phyloP scores from a whole-genome alignment of 35 echinoderm and acorn worm species.

The Heliocidaris tuberculata region DNA sequence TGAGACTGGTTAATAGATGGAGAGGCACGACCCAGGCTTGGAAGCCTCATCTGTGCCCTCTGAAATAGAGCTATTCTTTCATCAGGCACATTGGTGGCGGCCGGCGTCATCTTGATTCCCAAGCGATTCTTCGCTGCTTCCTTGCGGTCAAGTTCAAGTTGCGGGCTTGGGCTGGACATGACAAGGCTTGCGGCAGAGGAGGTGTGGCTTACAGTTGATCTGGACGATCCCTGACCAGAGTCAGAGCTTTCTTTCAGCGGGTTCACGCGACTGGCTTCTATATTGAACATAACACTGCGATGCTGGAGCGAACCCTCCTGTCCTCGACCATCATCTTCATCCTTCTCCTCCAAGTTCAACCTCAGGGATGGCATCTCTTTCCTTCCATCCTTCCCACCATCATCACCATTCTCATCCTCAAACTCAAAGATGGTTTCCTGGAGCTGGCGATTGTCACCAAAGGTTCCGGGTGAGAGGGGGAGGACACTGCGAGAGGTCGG shows the following conservation, averaged over 20 bases:
- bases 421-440: conserved; percentile 66
- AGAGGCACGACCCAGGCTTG: conserved; percentile 1
- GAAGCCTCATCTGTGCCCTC: not conserved
- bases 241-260: conserved; percentile 71
- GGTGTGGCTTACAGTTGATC: conserved; percentile 66
- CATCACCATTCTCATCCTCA: conserved; percentile 52
- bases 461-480: conserved; percentile 53
- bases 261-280: conserved; percentile 71
- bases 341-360: not conserved
- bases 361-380: not conserved
- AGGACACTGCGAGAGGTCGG: conserved; percentile 61
- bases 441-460: conserved; percentile 12
- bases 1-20: not conserved
- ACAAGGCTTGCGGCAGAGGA: conserved; percentile 66
- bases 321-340: not conserved
- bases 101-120: conserved; percentile 73
- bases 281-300: conserved; percentile 60
- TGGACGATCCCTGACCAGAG: conserved; percentile 78
- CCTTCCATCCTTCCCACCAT: not conserved
- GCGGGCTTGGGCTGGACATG: conserved; percentile 84
- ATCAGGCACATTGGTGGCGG: conserved; percentile 57
- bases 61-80: conserved; percentile 18
- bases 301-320: not conserved
- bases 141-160: conserved; percentile 31
- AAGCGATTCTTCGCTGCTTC: conserved; percentile 55